phyloP scores from a whole-genome alignment of 2,797 vertebrate species.

The Heterohyrax brucei region DNA sequence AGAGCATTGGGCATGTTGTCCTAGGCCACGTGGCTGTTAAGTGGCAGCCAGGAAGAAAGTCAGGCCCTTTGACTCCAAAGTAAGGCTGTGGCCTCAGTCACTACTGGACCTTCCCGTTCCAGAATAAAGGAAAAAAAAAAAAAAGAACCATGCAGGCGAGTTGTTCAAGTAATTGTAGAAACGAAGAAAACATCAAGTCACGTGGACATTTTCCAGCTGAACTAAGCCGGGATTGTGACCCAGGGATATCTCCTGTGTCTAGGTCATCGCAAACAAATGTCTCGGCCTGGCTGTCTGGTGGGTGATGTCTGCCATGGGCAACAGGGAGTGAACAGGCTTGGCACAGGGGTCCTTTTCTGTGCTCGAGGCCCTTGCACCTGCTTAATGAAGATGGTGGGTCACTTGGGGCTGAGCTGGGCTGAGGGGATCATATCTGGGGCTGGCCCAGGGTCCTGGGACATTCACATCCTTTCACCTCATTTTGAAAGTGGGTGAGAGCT shows the following conservation, averaged over 20 bases:
- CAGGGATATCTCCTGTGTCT: neutral
- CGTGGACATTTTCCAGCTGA: neutral
- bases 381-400: neutral
- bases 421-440: neutral
- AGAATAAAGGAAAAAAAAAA: rapidly evolving
- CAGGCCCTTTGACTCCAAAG: neutral
- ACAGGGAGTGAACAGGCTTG: neutral
- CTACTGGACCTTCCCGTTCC: neutral
- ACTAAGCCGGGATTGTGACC: neutral
- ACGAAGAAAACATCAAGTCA: neutral
- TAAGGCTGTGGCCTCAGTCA: neutral
- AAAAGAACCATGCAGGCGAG: neutral
- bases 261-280: neutral
- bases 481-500: neutral
- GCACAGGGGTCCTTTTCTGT: neutral
- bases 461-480: neutral
- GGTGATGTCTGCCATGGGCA: neutral
- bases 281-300: neutral
- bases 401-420: neutral
- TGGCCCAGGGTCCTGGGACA: neutral
- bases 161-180: neutral
- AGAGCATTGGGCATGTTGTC: neutral
- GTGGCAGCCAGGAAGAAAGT: neutral
- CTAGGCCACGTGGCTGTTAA: neutral
- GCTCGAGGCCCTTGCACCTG: neutral